Percentiles rank a stretch among this genome's conserved stretches.
Conservation (phyloP, 1,140 invertebrate genomes). For the Brachionus calyciflorus region DNA sequence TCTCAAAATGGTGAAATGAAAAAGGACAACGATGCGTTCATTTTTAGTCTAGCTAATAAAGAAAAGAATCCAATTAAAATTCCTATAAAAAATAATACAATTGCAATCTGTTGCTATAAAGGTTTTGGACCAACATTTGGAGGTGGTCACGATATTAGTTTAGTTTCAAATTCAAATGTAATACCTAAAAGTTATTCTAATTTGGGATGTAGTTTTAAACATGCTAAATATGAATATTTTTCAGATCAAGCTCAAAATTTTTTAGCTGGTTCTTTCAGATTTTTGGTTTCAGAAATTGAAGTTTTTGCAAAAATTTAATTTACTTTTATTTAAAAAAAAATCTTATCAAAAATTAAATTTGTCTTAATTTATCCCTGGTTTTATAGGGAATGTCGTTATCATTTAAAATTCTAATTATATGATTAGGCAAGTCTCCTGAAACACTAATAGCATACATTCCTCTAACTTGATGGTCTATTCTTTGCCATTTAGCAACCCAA, state of each 20-base stretch:
- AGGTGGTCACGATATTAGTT: background rate
- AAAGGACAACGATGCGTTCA: background rate
- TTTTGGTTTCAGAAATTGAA: conserved; percentile 30
- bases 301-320: background rate
- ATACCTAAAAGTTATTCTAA: background rate
- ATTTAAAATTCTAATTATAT: background rate
- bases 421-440: conserved; percentile 44
- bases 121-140: conserved; percentile 29
- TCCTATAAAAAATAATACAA: background rate
- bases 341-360: too few species aligned
- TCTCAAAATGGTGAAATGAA: background rate
- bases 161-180: background rate
- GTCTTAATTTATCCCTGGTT: conserved; percentile 1
- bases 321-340: too few species aligned
- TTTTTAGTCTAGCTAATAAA: conserved; percentile 14
- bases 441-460: conserved; percentile 49
- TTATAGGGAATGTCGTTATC: background rate
- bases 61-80: conserved; percentile 5
- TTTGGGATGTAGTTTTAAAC: conserved; percentile 11
- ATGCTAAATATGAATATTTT: conserved; percentile 37
- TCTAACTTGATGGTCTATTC: conserved; percentile 72
- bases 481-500: conserved; percentile 93
- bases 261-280: conserved; percentile 13
- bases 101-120: background rate
- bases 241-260: conserved; percentile 2